phyloP scores from a whole-genome alignment of 2,113 vertebrate species.

The Numida meleagris region DNA sequence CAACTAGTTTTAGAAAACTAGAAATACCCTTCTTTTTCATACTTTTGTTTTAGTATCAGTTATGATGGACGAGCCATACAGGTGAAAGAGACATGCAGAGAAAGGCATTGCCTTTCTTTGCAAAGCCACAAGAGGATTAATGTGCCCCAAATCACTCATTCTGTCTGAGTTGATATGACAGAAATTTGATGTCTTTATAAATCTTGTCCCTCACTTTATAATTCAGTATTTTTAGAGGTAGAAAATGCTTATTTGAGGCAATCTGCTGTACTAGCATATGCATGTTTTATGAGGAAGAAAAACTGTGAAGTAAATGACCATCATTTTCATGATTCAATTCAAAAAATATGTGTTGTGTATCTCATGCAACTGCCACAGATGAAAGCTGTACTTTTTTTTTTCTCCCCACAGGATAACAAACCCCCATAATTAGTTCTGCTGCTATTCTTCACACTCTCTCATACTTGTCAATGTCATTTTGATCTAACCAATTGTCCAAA shows the following conservation, averaged over 20 bases:
- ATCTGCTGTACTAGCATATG: not conserved
- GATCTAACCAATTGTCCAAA: not conserved
- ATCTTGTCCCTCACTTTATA: not conserved
- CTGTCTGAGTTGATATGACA: not conserved
- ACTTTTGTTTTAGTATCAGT: not conserved
- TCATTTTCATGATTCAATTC: not conserved
- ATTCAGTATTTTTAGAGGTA: not conserved
- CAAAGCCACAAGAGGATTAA: not conserved
- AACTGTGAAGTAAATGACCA: not conserved
- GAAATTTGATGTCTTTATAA: not conserved
- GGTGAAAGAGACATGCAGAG: not conserved
- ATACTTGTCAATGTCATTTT: not conserved
- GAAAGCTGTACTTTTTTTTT: not conserved
- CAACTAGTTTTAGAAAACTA: not conserved
- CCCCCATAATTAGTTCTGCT: not conserved
- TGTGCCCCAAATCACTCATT: not conserved
- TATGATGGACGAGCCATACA: not conserved
- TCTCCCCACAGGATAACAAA: not conserved
- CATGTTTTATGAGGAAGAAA: not conserved
- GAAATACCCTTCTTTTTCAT: not conserved
- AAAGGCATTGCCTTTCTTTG: not conserved
- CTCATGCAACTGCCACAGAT: not conserved
- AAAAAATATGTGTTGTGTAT: not conserved
- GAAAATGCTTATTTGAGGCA: not conserved
- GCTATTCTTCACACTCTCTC: not conserved